Percentiles rank a stretch among this genome's conserved stretches.
These are phyloP conservation scores for Omphaloscelis lunosa DNA, from an alignment of 2,888 invertebrate species.

Conservation along the genomic window DNA sequence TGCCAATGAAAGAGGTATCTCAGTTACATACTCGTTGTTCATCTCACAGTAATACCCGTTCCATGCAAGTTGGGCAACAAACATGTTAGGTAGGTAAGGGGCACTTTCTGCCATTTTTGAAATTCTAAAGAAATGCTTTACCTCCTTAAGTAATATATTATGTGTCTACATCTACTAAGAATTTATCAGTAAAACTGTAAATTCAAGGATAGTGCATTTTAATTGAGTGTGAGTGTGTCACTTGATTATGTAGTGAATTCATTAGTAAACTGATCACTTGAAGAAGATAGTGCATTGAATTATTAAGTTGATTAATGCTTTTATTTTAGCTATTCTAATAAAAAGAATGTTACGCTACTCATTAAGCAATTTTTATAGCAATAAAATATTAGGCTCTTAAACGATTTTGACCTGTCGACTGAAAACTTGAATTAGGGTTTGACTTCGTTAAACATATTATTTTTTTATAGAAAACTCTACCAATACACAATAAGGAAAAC, in stretches of 20 bases:
- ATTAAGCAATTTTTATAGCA: neutral
- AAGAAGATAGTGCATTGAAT: neutral
- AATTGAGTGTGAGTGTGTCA: constrained; percentile 5
- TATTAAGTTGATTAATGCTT: neutral
- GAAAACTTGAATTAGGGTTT: neutral
- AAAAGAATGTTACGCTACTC: neutral
- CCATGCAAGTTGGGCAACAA: constrained; percentile 39
- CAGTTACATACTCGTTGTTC: neutral
- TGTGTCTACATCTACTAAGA: neutral
- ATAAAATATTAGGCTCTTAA: no score
- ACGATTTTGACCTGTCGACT: neutral
- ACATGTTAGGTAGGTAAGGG: constrained; percentile 42
- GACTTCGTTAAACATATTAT: neutral
- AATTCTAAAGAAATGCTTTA: constrained; percentile 38
- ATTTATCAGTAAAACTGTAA: neutral
- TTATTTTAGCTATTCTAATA: neutral
- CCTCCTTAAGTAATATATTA: neutral
- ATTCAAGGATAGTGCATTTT: constrained; percentile 4
- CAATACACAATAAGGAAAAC: neutral
- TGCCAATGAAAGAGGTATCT: neutral
- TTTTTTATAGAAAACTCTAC: no score
- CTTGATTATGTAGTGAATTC: neutral
- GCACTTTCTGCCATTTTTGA: constrained; percentile 49
- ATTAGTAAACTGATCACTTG: neutral
- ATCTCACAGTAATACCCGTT: constrained; percentile 1